phyloP scores from a whole-genome alignment of 2,797 vertebrate genomes.

The Melanotaenia trifasciata region DNA sequence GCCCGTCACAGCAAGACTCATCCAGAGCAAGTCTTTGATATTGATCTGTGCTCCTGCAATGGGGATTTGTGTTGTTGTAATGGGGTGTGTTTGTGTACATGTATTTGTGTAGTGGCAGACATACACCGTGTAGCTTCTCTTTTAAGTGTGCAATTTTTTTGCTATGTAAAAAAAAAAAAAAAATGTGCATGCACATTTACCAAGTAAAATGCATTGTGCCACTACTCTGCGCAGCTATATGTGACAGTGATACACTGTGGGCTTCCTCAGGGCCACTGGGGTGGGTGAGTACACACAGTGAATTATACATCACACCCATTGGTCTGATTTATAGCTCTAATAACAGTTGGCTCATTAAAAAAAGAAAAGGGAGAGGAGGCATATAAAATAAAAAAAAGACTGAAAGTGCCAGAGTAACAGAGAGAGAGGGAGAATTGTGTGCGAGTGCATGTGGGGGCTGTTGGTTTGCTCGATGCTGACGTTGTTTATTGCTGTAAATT shows the following conservation, averaged over 20 bases:
- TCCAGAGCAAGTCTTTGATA: slow-evolving; percentile 82
- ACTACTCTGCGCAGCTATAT: slow-evolving; percentile 68
- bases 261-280: slow-evolving; percentile 95
- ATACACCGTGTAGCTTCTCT: slow-evolving; percentile 1
- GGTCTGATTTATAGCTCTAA: slow-evolving; percentile 99
- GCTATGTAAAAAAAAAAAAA: slow-evolving; percentile 24
- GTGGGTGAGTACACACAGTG: slow-evolving; percentile 97
- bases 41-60: slow-evolving; percentile 87
- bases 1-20: slow-evolving; percentile 84
- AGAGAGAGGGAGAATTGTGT: slow-evolving; percentile 67
- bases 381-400: slow-evolving; percentile 82
- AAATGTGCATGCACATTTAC: slow-evolving; percentile 16
- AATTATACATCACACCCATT: slow-evolving; percentile 99
- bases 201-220: slow-evolving; percentile 31
- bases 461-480: slow-evolving; percentile 73
- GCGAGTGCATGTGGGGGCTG: slow-evolving; percentile 66
- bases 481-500: slow-evolving; percentile 99
- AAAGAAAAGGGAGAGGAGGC: slow-evolving; percentile 84
- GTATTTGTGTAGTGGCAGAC: slow-evolving; percentile 21
- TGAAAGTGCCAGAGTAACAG: slow-evolving; percentile 77
- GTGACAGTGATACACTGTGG: slow-evolving; percentile 98
- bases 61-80: slow-evolving; percentile 77
- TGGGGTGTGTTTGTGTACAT: slow-evolving; percentile 49
- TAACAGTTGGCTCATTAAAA: slow-evolving; percentile 99
- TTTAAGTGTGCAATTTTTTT: slow-evolving; percentile 1